Base-by-base conservation (phyloP, 2,888 invertebrate species). In the Thelaira solivaga region DNA sequence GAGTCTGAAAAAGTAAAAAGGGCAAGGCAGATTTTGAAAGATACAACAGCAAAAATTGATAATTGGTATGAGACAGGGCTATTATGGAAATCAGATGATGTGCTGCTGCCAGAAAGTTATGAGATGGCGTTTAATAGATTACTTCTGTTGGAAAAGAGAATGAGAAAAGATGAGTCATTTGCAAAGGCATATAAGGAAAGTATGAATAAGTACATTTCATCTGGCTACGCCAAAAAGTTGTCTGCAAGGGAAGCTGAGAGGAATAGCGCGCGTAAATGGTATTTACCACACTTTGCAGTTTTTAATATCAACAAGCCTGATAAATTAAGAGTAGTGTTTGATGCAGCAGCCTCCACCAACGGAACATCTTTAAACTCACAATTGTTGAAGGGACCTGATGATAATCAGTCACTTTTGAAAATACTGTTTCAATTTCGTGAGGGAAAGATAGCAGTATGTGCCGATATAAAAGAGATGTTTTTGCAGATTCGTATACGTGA, bases 381-480 rank as follows among this genome's bases (percentile, higher is more conserved):
- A 4, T 55, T 86, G 18, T 34, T 83, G 2, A 74, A 80, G 5
- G 84, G 86, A 1, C 84, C 85, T 1, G 84, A 85, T 45, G 65
- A 85, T 0, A 76, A 84, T 1, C 80, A 83, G 24, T 80, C 83
- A 4, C 53, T 86, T 4, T 34, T 82, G 0, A 83, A 81, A 0
- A 82, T 85, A 4, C 18, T 86, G 4, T 78, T 84, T 68, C 81
- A 84, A 10, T 86, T 85, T 61, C 77, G 85, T 29, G 82, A 83
- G 67, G 76, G 80, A 1, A 39, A 31, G 2, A 64, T 84, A 2
- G 85, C 84, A 1, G 72, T 85, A 0, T 82, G 73, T 2, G 85
- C 81, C 0, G 85, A 86, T 61, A 85, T 86, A 4, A 78, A 80
- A 22, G 86, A 87, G 34, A 86, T 87, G 85, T 86, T 85, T 65